Percentiles rank a stretch among this genome's conserved stretches.
Conservation (phyloP, 1,140 invertebrate genomes). For the Pseudomyrmex pallidus region DNA sequence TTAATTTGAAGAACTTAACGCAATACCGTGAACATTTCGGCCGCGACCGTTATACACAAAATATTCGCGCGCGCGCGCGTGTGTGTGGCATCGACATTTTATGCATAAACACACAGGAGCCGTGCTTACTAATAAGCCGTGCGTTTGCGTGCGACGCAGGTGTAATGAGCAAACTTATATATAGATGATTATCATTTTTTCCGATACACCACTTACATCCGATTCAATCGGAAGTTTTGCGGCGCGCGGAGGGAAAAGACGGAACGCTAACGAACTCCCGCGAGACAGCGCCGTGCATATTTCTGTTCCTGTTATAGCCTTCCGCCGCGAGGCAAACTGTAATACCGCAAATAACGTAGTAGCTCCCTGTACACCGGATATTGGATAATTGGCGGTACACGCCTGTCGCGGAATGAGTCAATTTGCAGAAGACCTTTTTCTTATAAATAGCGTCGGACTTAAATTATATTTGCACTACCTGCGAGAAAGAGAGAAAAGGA, state of each 20-base stretch:
- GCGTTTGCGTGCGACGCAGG: constrained; percentile 34
- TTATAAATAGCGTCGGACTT: constrained; percentile 25
- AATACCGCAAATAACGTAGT: constrained; percentile 60
- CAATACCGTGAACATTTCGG: constrained; percentile 43
- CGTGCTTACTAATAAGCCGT: constrained; percentile 45
- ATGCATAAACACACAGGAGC: constrained; percentile 42
- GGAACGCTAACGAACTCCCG: constrained; percentile 48
- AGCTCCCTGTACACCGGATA: constrained; percentile 50
- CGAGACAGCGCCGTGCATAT: constrained; percentile 28
- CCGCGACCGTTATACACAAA: constrained; percentile 35
- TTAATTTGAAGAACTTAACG: constrained; percentile 57
- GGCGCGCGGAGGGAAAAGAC: not conserved
- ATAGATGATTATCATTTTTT: constrained; percentile 63
- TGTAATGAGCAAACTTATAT: constrained; percentile 68
- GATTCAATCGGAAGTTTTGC: constrained; percentile 56
- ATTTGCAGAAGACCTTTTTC: constrained; percentile 39
- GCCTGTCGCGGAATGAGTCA: constrained; percentile 52
- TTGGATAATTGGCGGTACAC: constrained; percentile 56
- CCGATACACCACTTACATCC: constrained; percentile 39
- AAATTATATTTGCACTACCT: not conserved
- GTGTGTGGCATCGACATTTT: constrained; percentile 47
- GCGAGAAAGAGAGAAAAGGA: not conserved
- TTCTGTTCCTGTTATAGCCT: constrained; percentile 50
- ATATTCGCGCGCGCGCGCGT: constrained; percentile 28
- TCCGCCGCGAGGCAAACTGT: constrained; percentile 49